Percentiles rank a stretch among this genome's conserved stretches.
Evolutionary conservation across 2,888 invertebrate species (phyloP).

Genomic region (Ceramica pisi): DNA sequence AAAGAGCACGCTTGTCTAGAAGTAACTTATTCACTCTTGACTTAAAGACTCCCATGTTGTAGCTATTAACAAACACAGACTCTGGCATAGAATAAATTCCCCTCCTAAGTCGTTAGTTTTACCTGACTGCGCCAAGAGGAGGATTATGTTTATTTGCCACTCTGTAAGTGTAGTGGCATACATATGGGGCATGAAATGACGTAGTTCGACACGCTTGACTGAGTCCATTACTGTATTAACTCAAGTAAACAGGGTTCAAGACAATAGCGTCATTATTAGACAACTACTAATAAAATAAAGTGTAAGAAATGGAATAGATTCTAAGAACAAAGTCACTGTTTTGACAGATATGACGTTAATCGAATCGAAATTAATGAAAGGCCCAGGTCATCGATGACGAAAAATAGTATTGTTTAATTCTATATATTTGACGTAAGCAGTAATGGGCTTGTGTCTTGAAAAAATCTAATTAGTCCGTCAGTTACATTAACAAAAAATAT

Average conservation of each 20-base stretch:
- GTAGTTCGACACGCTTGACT: background rate
- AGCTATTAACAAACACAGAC: too few species aligned
- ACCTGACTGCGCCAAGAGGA: too few species aligned
- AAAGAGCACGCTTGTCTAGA: too few species aligned
- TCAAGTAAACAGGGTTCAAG: constrained; percentile 4
- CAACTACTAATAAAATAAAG: background rate
- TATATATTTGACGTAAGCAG: background rate
- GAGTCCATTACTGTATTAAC: constrained; percentile 21
- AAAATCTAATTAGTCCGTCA: too few species aligned
- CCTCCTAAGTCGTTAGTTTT: too few species aligned
- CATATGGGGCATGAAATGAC: background rate
- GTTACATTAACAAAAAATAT: too few species aligned
- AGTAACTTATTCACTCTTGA: too few species aligned
- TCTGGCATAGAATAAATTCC: too few species aligned
- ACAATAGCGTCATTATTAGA: constrained; percentile 1
- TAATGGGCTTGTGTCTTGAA: too few species aligned
- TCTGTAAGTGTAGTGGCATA: background rate
- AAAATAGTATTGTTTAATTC: too few species aligned
- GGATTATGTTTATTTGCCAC: too few species aligned
- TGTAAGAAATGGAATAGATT: background rate
- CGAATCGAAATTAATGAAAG: background rate
- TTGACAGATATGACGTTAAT: background rate
- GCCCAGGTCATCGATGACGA: background rate
- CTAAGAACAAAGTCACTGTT: background rate
- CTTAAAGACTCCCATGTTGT: too few species aligned